Base-by-base conservation (phyloP, 2,888 invertebrate species). In the Ophion slaviceki region DNA sequence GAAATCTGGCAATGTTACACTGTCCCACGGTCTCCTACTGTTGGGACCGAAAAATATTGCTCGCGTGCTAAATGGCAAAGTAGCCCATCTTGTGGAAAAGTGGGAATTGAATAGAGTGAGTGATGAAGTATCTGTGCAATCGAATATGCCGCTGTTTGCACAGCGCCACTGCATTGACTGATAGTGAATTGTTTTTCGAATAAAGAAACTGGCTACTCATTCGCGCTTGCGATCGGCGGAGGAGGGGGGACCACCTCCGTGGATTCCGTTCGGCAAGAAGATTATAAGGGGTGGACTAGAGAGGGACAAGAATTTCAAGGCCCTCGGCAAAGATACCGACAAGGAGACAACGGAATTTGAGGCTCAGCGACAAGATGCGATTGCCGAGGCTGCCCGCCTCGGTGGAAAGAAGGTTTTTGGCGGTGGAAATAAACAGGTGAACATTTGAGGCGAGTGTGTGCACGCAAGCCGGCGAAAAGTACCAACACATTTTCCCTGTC, bases 231-330 rank as follows among this genome's bases (percentile, higher is more conserved):
- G 96, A 57, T 95, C 95, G 79, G 95, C 95, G 8, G 96, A 95
- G 80, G 96, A 97, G 89, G 97, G 97, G 86, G 97, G 97, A 0
- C 98, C 98, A 2, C 98, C 98, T 64, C 96, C 97, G 61, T 99
- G 98, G 98, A 98, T 98, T 89, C 97, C 98, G 57, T 98, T 99
- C 94, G 98, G 98, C 0, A 96, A 97, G 90, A 96, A 96, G 91
- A 95, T 97, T 79, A 95, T 96, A 89, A 95, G 95, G 76, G 93
- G 95, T 4, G 93, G 95, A 6, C 92, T 93, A 53, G 94, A 95
- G 40, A 94, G 95, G 62, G 96, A 96, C 86, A 95, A 95, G 88
- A 96, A 96, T 90, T 97, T 97, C 87, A 97, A 97, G 92, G 96
- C 97, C 83, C 93, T 97, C 40, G 95, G 94, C 11, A 96, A 96